Conservation (phyloP, 2,797 vertebrate genomes). For the Lates japonicus region DNA sequence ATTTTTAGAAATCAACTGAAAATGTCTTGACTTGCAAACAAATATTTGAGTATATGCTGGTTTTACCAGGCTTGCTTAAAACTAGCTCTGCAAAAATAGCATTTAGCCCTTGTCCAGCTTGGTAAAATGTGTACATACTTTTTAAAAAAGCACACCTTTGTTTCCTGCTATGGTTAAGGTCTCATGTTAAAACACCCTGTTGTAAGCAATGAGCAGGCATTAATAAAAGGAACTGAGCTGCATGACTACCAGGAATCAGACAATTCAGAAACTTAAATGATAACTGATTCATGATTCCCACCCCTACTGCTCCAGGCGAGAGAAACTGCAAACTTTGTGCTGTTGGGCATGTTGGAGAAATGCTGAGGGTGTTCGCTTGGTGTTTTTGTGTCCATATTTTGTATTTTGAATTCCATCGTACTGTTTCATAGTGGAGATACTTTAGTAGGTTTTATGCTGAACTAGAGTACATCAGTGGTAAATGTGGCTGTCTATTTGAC, state of each 20-base stretch:
- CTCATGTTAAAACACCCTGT: not conserved
- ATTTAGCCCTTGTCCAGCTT: not conserved
- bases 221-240: conserved; percentile 1
- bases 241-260: not conserved
- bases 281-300: conserved; percentile 13
- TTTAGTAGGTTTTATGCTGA: not conserved
- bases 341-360: not conserved
- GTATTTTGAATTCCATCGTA: not conserved
- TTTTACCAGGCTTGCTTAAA: not conserved
- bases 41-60: not conserved
- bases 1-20: not conserved
- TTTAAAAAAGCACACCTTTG: not conserved
- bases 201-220: not conserved
- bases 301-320: not conserved
- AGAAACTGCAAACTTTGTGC: not conserved
- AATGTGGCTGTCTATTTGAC: conserved; percentile 7
- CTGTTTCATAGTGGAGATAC: not conserved
- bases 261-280: not conserved
- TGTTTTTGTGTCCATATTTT: not conserved
- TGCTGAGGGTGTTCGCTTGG: not conserved
- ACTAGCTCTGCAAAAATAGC: not conserved
- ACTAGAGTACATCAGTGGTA: not conserved
- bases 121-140: not conserved
- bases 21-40: not conserved
- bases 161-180: not conserved